Evolutionary conservation across 2,888 invertebrate genomes (phyloP), one percentile per base, ranked within the genome.

Genomic region (Nysson spinosus): DNA sequence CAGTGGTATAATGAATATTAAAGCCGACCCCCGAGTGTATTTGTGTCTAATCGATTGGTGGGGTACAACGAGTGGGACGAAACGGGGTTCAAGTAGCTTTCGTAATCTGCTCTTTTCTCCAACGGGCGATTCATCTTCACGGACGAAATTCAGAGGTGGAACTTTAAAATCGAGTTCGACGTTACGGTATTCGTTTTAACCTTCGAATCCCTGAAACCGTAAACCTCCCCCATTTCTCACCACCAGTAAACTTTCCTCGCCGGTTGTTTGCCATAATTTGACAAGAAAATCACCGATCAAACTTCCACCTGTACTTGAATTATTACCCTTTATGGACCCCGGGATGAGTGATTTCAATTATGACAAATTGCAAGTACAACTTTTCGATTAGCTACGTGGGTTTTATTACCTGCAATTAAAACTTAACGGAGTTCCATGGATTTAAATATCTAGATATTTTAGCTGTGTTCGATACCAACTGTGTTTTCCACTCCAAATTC

Each of bases 31-130:
- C 1, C 5, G 17, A 51, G 32, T 37, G 20, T 30, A 28, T 69
- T 50, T 42, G n/a, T n/a, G 47, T 11, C 26, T 49, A 54, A 58
- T 69, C 69, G 57, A 69, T 58, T 46, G 54, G 49, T 14, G 28
- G n/a, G 39, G 40, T 42, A 55, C 63, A 20, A 43, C 24, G 46
- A 14, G 14, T 22, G 30, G 34, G 46, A 52, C 32, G 30, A 16
- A n/a, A 44, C 54, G 46, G 47, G 40, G 50, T 58, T 47, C 46
- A 63, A 69, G 63, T 58, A 70, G 52, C 50, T 61, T 55, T 46
- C 28, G 50, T 58, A 69, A 70, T 65, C 61, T 50, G 44, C 60
- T 47, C 52, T 60, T 69, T 65, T 39, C 65, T 32, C 20, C 26
- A 24, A 34, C 37, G 14, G 47, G 22, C 49, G 43, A 64, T 64